Conservation (phyloP, 2,797 vertebrate genomes). For the Acanthis flammea region DNA sequence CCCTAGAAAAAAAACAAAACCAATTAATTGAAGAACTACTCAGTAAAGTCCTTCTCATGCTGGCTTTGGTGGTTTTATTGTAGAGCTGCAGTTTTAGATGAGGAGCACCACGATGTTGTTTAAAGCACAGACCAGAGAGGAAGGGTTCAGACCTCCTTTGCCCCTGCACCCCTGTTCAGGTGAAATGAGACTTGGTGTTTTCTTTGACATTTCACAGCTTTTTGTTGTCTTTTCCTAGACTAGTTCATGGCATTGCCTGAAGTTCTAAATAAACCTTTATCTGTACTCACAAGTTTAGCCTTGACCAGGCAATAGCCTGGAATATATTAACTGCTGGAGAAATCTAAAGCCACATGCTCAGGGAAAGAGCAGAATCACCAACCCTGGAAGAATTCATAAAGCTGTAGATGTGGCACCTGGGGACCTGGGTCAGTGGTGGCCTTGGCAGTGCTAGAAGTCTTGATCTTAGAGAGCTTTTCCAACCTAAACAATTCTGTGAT, state of each 20-base stretch:
- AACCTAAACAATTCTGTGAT: neutral
- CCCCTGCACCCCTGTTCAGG: fast-evolving
- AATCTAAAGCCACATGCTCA: neutral
- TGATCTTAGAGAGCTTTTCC: neutral
- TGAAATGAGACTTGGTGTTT: neutral
- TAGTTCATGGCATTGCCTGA: neutral
- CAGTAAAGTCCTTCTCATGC: neutral
- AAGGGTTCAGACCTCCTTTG: neutral
- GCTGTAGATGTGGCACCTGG: neutral
- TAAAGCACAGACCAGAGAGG: neutral
- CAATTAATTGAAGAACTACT: neutral
- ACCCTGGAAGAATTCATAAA: neutral
- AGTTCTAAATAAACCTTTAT: neutral
- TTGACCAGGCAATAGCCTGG: neutral
- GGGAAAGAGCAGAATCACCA: neutral
- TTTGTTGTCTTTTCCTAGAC: neutral
- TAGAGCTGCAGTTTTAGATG: neutral
- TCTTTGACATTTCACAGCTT: neutral
- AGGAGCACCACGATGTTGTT: fast-evolving
- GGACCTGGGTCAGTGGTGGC: neutral
- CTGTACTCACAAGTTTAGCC: neutral
- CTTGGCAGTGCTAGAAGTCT: neutral
- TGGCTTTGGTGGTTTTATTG: neutral
- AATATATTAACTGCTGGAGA: neutral
- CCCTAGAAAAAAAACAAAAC: fast-evolving